A percentile compares a stretch with the other conserved stretches of the same genome.
Evolutionary conservation across 2,113 vertebrate genomes (phyloP).

Genomic region (Pavo muticus): DNA sequence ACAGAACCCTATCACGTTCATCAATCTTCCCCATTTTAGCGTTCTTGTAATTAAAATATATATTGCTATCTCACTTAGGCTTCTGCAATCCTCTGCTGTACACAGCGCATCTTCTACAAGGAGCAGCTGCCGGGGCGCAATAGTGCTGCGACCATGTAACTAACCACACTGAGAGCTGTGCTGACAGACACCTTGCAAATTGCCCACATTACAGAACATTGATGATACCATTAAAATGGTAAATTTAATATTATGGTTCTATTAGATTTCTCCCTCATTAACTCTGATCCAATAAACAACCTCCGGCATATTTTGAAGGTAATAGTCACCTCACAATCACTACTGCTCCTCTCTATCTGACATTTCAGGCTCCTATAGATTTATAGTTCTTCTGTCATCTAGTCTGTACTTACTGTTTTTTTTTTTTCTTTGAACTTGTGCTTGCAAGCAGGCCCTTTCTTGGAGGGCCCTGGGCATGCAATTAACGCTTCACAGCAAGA

Average conservation of each 20-base stretch:
- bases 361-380: conserved; percentile 30
- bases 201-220: conserved; percentile 37
- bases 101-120: background rate
- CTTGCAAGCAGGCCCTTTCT: conserved; percentile 18
- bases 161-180: background rate
- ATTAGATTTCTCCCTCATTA: conserved; percentile 57
- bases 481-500: background rate
- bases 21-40: background rate
- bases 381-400: conserved; percentile 41
- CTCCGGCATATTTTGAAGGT: conserved; percentile 45
- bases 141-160: background rate
- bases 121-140: background rate
- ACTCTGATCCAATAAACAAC: conserved; percentile 63
- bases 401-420: conserved; percentile 36
- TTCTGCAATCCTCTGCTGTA: background rate
- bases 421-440: conserved; percentile 44
- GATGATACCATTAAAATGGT: conserved; percentile 60
- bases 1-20: background rate
- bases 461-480: background rate
- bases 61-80: background rate
- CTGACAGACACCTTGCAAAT: conserved; percentile 47
- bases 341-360: conserved; percentile 16
- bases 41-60: background rate
- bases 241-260: conserved; percentile 47
- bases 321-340: conserved; percentile 56